A percentile compares a stretch with the other conserved stretches of the same genome.
phyloP scores from a whole-genome alignment of 2,888 invertebrate genomes.

The Drosophila ezoana region DNA sequence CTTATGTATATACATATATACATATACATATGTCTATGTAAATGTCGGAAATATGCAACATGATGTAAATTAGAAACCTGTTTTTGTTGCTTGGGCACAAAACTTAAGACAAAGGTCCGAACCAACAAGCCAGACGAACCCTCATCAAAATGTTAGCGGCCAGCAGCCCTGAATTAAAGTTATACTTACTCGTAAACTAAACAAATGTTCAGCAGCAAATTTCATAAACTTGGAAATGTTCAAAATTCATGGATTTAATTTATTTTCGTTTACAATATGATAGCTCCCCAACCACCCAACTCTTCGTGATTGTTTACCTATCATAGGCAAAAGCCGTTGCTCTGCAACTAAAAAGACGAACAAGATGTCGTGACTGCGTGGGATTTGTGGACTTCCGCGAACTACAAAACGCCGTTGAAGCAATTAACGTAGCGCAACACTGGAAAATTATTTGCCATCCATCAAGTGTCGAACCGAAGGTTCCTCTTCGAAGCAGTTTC shows the following conservation, averaged over 20 bases:
- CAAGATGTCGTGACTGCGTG: conserved; percentile 44
- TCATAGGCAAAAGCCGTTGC: background rate
- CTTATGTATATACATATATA: background rate
- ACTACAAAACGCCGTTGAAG: conserved; percentile 13
- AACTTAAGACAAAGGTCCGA: conserved; percentile 6
- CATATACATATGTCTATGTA: background rate
- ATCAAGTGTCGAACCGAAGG: conserved; percentile 67
- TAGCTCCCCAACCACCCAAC: background rate
- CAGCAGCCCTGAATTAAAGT: conserved; percentile 15
- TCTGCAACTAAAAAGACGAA: background rate
- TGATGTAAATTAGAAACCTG: conserved; percentile 35
- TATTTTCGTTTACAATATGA: conserved; percentile 8
- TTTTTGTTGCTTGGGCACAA: conserved; percentile 11
- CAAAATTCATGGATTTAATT: background rate
- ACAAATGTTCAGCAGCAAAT: conserved; percentile 3
- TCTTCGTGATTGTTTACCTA: background rate
- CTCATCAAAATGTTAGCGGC: conserved; percentile 4
- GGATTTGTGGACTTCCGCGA: conserved; percentile 43
- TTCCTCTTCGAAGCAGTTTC: conserved; percentile 31
- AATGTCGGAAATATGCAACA: conserved; percentile 17
- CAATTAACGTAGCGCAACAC: conserved; percentile 41
- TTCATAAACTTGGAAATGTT: conserved; percentile 7
- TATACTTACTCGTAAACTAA: conserved; percentile 10
- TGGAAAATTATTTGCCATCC: conserved; percentile 58
- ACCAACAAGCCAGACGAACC: conserved; percentile 8